Conservation (phyloP, 2,797 vertebrate species). For the Leucoraja ocellata region DNA sequence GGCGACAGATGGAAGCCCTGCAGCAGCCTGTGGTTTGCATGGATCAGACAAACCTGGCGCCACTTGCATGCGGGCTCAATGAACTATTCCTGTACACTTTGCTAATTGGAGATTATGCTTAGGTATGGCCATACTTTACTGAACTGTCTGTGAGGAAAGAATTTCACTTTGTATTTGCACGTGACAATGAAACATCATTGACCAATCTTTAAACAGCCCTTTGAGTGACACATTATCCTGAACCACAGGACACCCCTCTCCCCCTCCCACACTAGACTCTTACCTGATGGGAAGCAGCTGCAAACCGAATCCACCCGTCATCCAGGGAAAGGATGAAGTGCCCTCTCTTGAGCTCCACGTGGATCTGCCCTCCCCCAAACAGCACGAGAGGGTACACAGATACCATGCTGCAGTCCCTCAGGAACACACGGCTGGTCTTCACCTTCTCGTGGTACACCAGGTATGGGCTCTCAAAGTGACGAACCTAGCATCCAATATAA, state of each 20-base stretch:
- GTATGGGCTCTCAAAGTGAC: constrained; percentile 85
- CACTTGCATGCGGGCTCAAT: too few species aligned
- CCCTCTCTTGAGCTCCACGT: constrained; percentile 73
- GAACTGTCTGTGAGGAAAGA: too few species aligned
- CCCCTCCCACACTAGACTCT: not conserved
- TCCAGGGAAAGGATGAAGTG: constrained; percentile 83
- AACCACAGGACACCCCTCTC: not conserved
- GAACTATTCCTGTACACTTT: too few species aligned
- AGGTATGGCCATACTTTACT: too few species aligned
- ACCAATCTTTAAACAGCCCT: too few species aligned
- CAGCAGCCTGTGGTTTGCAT: too few species aligned
- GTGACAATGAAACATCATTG: too few species aligned
- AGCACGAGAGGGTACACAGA: constrained; percentile 86
- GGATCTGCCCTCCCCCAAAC: constrained; percentile 83
- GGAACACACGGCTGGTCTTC: constrained; percentile 89
- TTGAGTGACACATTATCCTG: too few species aligned
- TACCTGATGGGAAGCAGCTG: constrained; percentile 85
- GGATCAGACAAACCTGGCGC: too few species aligned
- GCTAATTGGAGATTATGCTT: too few species aligned
- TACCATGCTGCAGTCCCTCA: constrained; percentile 96
- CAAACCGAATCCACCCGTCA: constrained; percentile 90
- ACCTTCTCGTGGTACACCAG: constrained; percentile 95
- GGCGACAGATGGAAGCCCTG: too few species aligned
- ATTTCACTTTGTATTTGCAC: too few species aligned
- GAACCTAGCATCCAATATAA: constrained; percentile 58